Conservation (phyloP, 2,888 invertebrate species). For the Calameuta idolon region DNA sequence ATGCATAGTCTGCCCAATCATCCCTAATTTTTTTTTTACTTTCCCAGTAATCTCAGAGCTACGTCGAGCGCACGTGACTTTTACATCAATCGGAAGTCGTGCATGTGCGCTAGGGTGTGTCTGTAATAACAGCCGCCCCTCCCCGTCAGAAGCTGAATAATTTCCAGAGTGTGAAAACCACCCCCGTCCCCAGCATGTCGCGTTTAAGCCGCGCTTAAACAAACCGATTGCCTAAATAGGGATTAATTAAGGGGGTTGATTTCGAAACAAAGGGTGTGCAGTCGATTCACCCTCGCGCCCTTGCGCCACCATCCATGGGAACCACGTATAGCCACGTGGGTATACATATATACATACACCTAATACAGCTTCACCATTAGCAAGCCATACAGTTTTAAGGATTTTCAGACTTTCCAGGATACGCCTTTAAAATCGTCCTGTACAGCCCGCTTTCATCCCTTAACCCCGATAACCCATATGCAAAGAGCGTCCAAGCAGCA, state of each 20-base stretch:
- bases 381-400: not conserved
- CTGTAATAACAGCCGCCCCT: not conserved
- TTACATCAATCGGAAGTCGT: not conserved
- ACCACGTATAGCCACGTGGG: too few relatives aligned
- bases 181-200: constrained; percentile 26
- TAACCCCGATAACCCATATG: not conserved
- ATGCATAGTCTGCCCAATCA: not conserved
- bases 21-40: not conserved
- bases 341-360: too few relatives aligned
- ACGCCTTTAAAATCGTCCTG: not conserved
- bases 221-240: constrained; percentile 56
- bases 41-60: not conserved
- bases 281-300: constrained; percentile 12
- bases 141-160: constrained; percentile 31
- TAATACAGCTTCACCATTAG: not conserved
- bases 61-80: not conserved
- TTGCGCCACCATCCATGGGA: not conserved
- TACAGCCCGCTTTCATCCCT: not conserved
- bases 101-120: not conserved
- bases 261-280: constrained; percentile 38
- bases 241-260: constrained; percentile 58
- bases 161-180: constrained; percentile 28
- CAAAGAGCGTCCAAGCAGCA: not conserved
- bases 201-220: constrained; percentile 46
- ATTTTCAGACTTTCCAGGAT: not conserved